Base-by-base conservation (phyloP, 2,888 invertebrate genomes). In the Lordiphosa andalusiaca region DNA sequence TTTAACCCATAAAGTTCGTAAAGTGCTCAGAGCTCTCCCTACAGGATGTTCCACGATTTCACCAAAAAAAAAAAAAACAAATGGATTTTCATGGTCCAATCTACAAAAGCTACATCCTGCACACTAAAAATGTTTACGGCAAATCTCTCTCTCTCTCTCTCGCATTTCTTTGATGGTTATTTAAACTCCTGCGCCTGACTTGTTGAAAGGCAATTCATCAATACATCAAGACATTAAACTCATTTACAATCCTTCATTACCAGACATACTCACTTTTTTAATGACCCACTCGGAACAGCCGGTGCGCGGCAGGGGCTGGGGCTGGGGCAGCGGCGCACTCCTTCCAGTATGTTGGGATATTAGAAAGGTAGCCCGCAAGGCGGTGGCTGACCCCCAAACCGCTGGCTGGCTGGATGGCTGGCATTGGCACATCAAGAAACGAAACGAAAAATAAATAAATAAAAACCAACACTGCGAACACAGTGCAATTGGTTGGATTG, bases 181-280 rank as follows among this genome's bases (percentile, higher is more conserved):
- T 37, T 25, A 6, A 16, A n/a, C 19, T 30, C 37, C 33, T 13
- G 16, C 39, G 33, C 37, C 23, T 38, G 10, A 30, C 30, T 30
- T 38, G 49, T 12, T 44, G 38, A 58, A 65, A 46, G 67, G 65
- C 68, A 68, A 76, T 82, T 47, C 70, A 82, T 76, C 78, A 82
- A 74, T 78, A 60, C 63, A 44, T 57, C 56, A 49, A 60, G 69
- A 54, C 61, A 71, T 67, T 67, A 52, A 77, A 77, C 74, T 64
- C 80, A 76, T 73, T 77, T 80, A 71, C 83, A 78, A 77, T 77
- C 77, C 83, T 77, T 80, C 64, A 77, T 76, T 76, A 80, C 63
- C 55, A 50, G 49, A 41, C 56, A 57, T 55, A 47, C 66, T 50
- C 33, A 61, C 40, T 67, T 42, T 69, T 74, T 77, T 77, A 77